Evolutionary conservation across 2,797 vertebrate species (phyloP), one percentile per base, ranked within the genome.

Genomic region (Diglossa cyanea): DNA sequence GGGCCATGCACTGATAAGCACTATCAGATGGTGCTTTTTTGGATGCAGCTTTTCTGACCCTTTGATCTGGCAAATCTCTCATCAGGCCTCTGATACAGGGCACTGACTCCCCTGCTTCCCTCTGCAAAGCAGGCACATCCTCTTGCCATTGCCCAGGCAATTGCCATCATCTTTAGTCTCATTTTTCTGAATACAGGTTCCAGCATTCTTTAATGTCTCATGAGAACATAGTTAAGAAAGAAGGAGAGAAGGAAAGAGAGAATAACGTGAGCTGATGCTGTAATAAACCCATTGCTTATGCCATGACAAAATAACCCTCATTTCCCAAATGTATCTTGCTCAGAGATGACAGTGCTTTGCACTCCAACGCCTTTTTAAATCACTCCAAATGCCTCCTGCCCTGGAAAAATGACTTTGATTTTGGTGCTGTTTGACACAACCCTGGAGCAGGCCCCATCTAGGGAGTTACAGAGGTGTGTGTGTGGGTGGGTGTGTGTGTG

Each of bases 281-380:
- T 53, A 66, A 93, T 79, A 94, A 91, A 82, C 11, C 21, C 45
- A 58, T 24, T 74, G 58, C 47, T 94, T 94, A 87, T 63, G n/a
- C 53, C 84, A 78, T 17, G 47, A 63, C 66, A 93, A 86, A 93
- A 87, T 79, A 90, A 73, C 62, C 47, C 60, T 86, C 57, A 91
- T 86, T 89, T 86, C 70, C 75, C 62, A 86, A 68, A 88, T 45
- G 39, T 45, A 30, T 87, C 76, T 60, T 54, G 94, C 55, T 62
- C 45, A 73, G 63, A 79, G 66, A 90, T 55, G 39, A 91, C 23
- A 68, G 53, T 61, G 58, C 55, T 95, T 86, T 90, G 55, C 45
- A 89, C 48, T 92, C 50, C 62, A 73, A 57, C 0, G 0, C 55
- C 68, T 91, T 80, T 86, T 63, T 5, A 85, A 82, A 70, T 84